Percentiles rank a stretch among this genome's conserved stretches.
These are phyloP conservation scores for Exephanes ischioxanthus DNA, from an alignment of 2,888 invertebrate genomes.

Conservation along the genomic window DNA sequence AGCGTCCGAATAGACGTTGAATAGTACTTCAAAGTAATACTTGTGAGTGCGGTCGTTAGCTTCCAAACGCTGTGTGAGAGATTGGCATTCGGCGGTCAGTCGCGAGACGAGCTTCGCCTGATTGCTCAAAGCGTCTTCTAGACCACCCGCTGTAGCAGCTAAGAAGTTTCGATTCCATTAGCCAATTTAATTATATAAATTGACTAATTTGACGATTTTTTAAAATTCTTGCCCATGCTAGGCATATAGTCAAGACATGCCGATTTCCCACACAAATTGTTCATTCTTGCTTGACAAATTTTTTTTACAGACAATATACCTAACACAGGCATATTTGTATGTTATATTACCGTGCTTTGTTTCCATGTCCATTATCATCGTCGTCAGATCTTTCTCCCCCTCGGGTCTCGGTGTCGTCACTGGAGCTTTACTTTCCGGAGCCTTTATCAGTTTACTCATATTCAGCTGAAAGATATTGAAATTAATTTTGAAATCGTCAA, in stretches of 20 bases:
- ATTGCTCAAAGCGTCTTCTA: constrained; percentile 95
- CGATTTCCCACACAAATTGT: constrained; percentile 82
- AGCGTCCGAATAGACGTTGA: constrained; percentile 62
- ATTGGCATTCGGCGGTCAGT: constrained; percentile 95
- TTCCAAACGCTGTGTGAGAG: constrained; percentile 95
- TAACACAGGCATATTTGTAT: constrained; percentile 80
- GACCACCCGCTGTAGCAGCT: constrained; percentile 95
- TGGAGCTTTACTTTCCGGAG: constrained; percentile 72
- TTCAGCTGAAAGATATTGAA: constrained; percentile 78
- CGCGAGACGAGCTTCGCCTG: constrained; percentile 97
- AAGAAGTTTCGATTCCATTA: constrained; percentile 85
- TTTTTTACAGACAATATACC: constrained; percentile 81
- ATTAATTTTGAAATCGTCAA: not conserved
- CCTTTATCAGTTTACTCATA: constrained; percentile 81
- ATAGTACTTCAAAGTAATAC: constrained; percentile 85
- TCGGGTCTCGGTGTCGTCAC: constrained; percentile 71
- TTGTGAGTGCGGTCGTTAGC: constrained; percentile 95
- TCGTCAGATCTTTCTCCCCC: constrained; percentile 89
- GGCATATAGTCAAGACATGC: constrained; percentile 82
- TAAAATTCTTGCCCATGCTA: constrained; percentile 79
- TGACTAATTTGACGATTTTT: constrained; percentile 71
- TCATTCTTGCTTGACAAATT: constrained; percentile 31
- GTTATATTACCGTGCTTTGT: constrained; percentile 92
- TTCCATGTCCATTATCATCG: constrained; percentile 92
- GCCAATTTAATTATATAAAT: constrained; percentile 75